Percentiles rank a stretch among this genome's conserved stretches.
Conservation (phyloP, 2,888 invertebrate species). For the Stegophylla sp. region DNA sequence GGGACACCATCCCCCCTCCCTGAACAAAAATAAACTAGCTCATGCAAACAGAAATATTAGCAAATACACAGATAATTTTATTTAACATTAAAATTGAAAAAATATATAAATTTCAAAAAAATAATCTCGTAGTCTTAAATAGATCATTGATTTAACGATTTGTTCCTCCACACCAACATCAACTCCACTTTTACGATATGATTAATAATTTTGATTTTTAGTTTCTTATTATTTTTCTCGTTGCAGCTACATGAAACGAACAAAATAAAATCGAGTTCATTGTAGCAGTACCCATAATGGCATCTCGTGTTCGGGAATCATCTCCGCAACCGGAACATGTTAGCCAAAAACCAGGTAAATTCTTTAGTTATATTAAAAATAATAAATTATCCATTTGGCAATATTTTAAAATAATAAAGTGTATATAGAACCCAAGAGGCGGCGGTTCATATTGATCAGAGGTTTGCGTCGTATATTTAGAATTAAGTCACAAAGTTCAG, state of each 20-base stretch:
- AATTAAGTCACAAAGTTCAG: conserved; percentile 67
- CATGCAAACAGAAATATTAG: too few species aligned
- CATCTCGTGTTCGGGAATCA: conserved; percentile 71
- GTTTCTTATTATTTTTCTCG: neutral
- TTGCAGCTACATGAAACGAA: conserved; percentile 34
- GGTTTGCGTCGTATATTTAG: conserved; percentile 77
- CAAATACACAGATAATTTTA: too few species aligned
- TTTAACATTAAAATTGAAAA: too few species aligned
- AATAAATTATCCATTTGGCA: neutral
- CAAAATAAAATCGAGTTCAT: neutral
- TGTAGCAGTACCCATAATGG: conserved; percentile 66
- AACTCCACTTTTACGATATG: too few species aligned
- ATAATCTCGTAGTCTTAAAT: too few species aligned
- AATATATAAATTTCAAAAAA: too few species aligned
- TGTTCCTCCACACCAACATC: too few species aligned
- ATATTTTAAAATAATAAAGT: conserved; percentile 2
- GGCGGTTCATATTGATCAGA: conserved; percentile 72
- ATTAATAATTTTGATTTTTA: too few species aligned
- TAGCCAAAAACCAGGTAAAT: conserved; percentile 66
- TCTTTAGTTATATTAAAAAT: neutral
- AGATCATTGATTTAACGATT: too few species aligned
- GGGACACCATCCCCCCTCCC: too few species aligned
- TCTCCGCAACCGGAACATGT: conserved; percentile 70
- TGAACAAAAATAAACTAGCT: too few species aligned
- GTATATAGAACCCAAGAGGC: conserved; percentile 67